Evolutionary conservation across 1,140 invertebrate genomes (phyloP).

Genomic region (Limonius californicus): DNA sequence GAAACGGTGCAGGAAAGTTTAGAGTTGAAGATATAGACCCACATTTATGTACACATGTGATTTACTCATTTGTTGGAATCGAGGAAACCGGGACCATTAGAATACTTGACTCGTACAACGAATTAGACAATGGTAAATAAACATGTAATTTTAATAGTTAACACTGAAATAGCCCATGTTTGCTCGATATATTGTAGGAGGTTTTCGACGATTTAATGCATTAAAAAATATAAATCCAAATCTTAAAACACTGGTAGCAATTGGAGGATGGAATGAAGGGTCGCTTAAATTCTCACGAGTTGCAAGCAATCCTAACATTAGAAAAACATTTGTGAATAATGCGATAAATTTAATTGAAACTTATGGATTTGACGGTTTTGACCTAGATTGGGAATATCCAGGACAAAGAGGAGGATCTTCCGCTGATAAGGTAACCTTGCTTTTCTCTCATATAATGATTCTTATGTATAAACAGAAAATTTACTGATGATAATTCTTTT

Average conservation of each 20-base stretch:
- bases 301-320: conserved; percentile 13
- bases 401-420: conserved; percentile 16
- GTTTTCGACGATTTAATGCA: conserved; percentile 45
- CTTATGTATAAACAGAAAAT: no score
- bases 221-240: conserved; percentile 57
- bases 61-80: conserved; percentile 69
- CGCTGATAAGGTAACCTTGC: conserved; percentile 17
- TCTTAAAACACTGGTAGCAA: conserved; percentile 62
- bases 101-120: conserved; percentile 61
- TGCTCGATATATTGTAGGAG: neutral
- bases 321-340: conserved; percentile 49
- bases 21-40: conserved; percentile 64
- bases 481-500: no score
- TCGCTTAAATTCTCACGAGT: conserved; percentile 57
- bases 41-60: conserved; percentile 66
- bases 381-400: conserved; percentile 83
- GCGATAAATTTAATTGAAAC: conserved; percentile 39
- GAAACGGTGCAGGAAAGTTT: conserved; percentile 61
- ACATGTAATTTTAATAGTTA: neutral
- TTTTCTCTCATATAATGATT: no score
- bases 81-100: conserved; percentile 48
- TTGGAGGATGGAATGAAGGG: conserved; percentile 74
- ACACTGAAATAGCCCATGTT: neutral
- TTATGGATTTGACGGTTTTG: conserved; percentile 64
- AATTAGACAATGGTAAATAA: conserved; percentile 47